Base-by-base conservation (phyloP, 2,797 vertebrate species). In the Characodon lateralis region DNA sequence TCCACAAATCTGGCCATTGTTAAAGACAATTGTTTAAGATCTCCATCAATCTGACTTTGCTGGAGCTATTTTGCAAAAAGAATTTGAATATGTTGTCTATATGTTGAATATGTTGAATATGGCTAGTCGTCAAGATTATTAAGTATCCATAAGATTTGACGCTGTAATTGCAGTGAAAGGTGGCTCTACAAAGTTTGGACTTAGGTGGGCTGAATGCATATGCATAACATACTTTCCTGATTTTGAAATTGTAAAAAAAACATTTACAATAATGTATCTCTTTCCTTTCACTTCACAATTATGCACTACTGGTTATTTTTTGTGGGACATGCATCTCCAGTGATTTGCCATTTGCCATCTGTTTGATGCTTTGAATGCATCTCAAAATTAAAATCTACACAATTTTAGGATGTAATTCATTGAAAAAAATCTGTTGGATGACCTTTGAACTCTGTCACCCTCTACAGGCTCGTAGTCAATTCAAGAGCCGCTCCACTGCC, bases 401-500 rank as follows among this genome's bases (percentile, higher is more conserved):
- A 84, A 78, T 84, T 74, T 18, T 5, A 20, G n/a, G 5, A 69
- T 50, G 39, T 35, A 24, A 51, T 76, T 28, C 20, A 69, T 85
- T 72, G 74, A 35, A 71, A 69, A 69, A 81, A 26, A 53, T 74
- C 69, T 76, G 65, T 72, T 10, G 0, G 24, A 5, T 82, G 77
- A 73, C 77, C 8, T 87, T 83, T 89, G 73, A 89, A 53, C 79
- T 66, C 56, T 83, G 48, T 88, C 74, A 83, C 80, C 73, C 77
- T 53, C 79, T 77, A 6, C 87, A 96, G 96, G 95, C 96, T 72
- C 93, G 92, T 66, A 96, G 96, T 95, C 95, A 96, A 89, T 96
- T 96, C 74, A 96, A 96, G 86, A 95, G 87, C 65, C 94, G 96
- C 10, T 96, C 96, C 79, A 96, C 95, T 68, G 96, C 96, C 89